Base-by-base conservation (phyloP, 1,140 invertebrate genomes). In the Drosophila elegans region DNA sequence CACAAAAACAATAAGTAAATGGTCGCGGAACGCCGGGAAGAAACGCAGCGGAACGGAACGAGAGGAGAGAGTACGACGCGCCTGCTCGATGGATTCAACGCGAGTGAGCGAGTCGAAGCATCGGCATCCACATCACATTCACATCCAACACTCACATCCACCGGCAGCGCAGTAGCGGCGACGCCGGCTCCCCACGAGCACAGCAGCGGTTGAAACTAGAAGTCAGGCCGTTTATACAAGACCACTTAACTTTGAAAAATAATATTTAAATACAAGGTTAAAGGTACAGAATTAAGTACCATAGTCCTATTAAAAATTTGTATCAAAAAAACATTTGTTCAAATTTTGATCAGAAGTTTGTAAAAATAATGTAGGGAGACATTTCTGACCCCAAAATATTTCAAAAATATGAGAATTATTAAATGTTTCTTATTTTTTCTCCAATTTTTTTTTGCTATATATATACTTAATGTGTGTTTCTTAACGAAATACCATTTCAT, bases 81-180 rank as follows among this genome's bases (percentile, higher is more conserved):
- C 63, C 76, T 83, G 83, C 81, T 89, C 84, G 79, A 81, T 88
- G 81, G 83, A 88, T 89, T 83, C 76, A 83, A 88, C 80, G 76
- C 84, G 83, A 88, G 76, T 88, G 72, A 88, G 79, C 61, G 83
- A 73, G 81, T 71, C 54, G 46, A 79, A 84, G 60, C 46, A 55
- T 69, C 66, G 52, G 36, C 68, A 71, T 51, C 61, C 62, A 68
- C 62, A 66, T 41, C 67, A 45, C 51, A 71, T 69, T 54, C 64
- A 71, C 39, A 71, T 39, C 25, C 60, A 44, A 44, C 42, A 44
- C 42, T 44, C 2, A 34, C 42, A 48, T 36, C 52, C 27, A 57
- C 45, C 68, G 51, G 34, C 72, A 61, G 66, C 80, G 71, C 59
- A 45, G 45, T 59, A 55, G 44, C 62, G 42, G 42, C 66, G 59